A percentile compares a stretch with the other conserved stretches of the same genome.
Evolutionary conservation across 2,113 vertebrate species (phyloP).

Genomic region (Petrocephalus zakoni): DNA sequence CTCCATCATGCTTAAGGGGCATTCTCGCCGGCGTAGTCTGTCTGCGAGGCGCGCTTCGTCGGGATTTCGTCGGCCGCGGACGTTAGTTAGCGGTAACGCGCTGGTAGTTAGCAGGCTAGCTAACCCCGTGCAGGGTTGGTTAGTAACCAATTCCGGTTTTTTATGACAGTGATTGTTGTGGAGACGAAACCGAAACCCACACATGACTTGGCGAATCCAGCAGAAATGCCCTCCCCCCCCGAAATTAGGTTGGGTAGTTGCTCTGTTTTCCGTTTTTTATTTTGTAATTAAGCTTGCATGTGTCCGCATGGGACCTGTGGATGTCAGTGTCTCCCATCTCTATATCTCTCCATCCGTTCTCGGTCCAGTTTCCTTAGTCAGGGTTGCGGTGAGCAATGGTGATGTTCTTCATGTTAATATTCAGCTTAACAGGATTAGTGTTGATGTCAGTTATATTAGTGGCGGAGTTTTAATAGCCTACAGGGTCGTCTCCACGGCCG

Average conservation of each 20-base stretch:
- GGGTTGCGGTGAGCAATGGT: background rate
- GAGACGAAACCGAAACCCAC: slow-evolving; percentile 10
- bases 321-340: background rate
- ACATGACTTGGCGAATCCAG: background rate
- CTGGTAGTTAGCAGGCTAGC: background rate
- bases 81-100: slow-evolving; percentile 6
- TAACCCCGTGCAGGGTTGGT: background rate
- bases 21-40: too few species aligned
- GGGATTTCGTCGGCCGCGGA: background rate
- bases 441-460: background rate
- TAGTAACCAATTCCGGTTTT: slow-evolving; percentile 6
- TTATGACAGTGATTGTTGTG: background rate
- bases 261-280: too few species aligned
- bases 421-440: background rate
- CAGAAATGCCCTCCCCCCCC: background rate
- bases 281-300: background rate
- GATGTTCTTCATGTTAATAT: background rate
- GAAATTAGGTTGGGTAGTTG: background rate
- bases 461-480: background rate
- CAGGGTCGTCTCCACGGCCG: background rate
- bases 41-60: background rate
- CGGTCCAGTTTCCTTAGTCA: background rate
- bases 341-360: background rate
- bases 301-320: background rate
- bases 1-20: too few species aligned